A percentile compares a stretch with the other conserved stretches of the same genome.
Conservation (phyloP, 2,113 vertebrate species). For the Ophthalmotilapia sp. region DNA sequence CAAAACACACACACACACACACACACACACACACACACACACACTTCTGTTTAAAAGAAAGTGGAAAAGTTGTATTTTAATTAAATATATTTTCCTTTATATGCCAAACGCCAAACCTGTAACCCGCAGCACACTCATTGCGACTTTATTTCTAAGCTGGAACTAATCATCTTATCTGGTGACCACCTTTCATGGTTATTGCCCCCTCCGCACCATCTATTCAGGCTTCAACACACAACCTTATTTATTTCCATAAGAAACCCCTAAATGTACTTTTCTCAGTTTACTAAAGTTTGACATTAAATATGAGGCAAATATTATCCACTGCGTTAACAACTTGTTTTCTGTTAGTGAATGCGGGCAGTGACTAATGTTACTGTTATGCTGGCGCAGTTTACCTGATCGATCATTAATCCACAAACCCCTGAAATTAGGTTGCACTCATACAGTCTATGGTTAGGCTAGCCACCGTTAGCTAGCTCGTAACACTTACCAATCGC, state of each 20-base stretch:
- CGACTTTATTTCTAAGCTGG: not conserved
- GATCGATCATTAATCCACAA: not conserved
- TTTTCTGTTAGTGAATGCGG: not conserved
- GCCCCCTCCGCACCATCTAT: not conserved
- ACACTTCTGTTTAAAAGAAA: not conserved
- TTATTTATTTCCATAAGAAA: not conserved
- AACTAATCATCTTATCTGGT: not conserved
- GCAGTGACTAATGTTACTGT: not conserved
- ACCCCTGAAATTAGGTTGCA: not conserved
- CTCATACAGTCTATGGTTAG: not conserved
- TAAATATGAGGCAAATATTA: not conserved
- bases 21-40: not conserved
- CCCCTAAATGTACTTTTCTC: not conserved
- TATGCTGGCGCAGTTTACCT: not conserved
- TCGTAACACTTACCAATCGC: slow-evolving; percentile 63
- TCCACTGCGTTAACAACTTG: not conserved
- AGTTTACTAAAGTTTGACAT: not conserved
- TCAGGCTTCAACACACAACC: not conserved
- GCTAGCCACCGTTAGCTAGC: not conserved
- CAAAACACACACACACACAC: not conserved
- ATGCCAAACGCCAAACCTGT: not conserved
- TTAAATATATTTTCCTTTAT: not conserved
- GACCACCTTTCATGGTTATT: not conserved
- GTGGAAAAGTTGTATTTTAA: not conserved
- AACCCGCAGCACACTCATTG: not conserved